phyloP scores from a whole-genome alignment of 2,888 invertebrate genomes.

The Smittia sp. region DNA sequence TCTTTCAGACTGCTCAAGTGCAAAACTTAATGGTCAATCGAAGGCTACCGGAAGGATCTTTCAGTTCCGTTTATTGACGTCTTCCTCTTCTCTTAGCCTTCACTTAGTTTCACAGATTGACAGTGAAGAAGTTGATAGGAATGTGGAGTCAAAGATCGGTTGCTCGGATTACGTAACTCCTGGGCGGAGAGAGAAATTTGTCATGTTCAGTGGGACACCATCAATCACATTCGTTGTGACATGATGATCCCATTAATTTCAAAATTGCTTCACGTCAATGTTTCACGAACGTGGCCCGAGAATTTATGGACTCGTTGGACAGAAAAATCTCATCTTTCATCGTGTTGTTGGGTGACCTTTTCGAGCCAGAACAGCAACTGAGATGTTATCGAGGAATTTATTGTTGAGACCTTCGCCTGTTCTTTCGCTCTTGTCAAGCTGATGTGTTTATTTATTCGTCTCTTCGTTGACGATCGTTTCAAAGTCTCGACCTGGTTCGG shows the following conservation, averaged over 20 bases:
- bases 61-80: no score
- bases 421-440: not conserved
- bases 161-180: not conserved
- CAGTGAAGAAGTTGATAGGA: not conserved
- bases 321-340: not conserved
- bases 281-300: not conserved
- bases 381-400: not conserved
- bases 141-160: not conserved
- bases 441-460: not conserved
- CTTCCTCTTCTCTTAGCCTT: no score
- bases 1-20: no score
- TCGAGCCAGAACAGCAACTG: no score
- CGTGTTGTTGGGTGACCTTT: not conserved
- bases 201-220: not conserved
- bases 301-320: not conserved
- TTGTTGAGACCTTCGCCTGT: not conserved
- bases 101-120: no score
- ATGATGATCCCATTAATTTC: slow-evolving; percentile 7
- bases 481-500: not conserved
- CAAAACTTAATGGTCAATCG: no score
- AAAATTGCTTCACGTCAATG: not conserved
- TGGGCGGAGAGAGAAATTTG: not conserved
- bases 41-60: no score
- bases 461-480: not conserved
- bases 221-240: not conserved